These are phyloP conservation scores for Stenurella melanura DNA, from an alignment of 2,888 invertebrate genomes.

Conservation along the genomic window DNA sequence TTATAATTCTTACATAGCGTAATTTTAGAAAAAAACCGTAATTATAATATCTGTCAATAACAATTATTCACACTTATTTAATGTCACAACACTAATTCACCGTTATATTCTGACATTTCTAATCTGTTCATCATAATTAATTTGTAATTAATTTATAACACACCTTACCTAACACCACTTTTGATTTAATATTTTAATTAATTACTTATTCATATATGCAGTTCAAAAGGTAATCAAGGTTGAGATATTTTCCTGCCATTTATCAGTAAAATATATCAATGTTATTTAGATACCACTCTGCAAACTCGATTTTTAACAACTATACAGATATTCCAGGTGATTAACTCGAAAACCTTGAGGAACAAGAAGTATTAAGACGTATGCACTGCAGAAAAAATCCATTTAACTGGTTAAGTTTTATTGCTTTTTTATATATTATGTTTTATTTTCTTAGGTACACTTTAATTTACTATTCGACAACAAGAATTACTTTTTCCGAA, in stretches of 20 bases:
- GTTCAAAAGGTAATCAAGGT: conserved; percentile 18
- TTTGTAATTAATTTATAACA: conserved; percentile 34
- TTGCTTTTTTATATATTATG: no score
- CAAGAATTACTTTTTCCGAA: no score
- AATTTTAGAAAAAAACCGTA: conserved; percentile 20
- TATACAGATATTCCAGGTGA: conserved; percentile 3
- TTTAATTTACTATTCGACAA: no score
- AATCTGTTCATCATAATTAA: conserved; percentile 40
- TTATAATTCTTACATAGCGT: neutral
- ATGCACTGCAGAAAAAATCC: no score
- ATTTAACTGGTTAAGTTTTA: no score
- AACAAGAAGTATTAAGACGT: no score
- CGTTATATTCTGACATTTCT: conserved; percentile 36
- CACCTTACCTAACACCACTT: conserved; percentile 27
- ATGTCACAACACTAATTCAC: conserved; percentile 34
- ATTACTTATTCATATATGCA: conserved; percentile 34
- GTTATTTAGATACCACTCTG: neutral
- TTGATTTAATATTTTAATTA: conserved; percentile 40
- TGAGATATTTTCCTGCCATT: conserved; percentile 8
- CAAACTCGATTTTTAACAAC: conserved; percentile 9
- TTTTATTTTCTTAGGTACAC: no score
- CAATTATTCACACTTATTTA: conserved; percentile 34
- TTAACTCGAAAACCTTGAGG: neutral
- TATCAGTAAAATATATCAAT: conserved; percentile 9
- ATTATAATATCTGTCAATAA: conserved; percentile 31